Conservation (phyloP, 2,888 invertebrate species). For the Orthosia cruda region DNA sequence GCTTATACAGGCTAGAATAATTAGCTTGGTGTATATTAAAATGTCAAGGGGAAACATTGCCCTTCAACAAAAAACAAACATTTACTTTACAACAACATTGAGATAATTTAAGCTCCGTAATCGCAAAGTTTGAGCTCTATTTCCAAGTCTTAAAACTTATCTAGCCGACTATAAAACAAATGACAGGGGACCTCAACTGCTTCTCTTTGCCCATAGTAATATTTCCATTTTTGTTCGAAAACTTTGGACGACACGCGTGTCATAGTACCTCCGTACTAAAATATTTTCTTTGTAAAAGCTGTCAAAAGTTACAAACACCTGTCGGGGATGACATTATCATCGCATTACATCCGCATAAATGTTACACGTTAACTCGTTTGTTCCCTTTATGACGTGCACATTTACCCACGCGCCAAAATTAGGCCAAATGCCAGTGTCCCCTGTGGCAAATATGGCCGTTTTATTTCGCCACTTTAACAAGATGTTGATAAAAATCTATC, state of each 20-base stretch:
- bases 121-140: conserved; percentile 30
- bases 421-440: conserved; percentile 54
- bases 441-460: conserved; percentile 50
- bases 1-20: not conserved
- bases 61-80: conserved; percentile 21
- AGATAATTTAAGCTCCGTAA: conserved; percentile 32
- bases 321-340: conserved; percentile 63
- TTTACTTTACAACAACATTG: conserved; percentile 9
- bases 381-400: conserved; percentile 58
- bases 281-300: conserved; percentile 52
- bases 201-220: not conserved
- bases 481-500: conserved; percentile 72
- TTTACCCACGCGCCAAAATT: conserved; percentile 57
- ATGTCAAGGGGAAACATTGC: not conserved
- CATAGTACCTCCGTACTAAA: conserved; percentile 24
- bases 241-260: conserved; percentile 39
- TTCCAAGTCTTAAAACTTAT: conserved; percentile 18
- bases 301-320: conserved; percentile 62
- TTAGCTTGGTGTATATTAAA: not conserved
- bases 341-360: conserved; percentile 61
- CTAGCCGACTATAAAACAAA: conserved; percentile 14
- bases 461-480: conserved; percentile 64
- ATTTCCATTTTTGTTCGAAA: conserved; percentile 34
- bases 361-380: conserved; percentile 54
- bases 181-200: conserved; percentile 30